Evolutionary conservation across 1,140 invertebrate genomes (phyloP).

Genomic region (Hycleus cichorii): DNA sequence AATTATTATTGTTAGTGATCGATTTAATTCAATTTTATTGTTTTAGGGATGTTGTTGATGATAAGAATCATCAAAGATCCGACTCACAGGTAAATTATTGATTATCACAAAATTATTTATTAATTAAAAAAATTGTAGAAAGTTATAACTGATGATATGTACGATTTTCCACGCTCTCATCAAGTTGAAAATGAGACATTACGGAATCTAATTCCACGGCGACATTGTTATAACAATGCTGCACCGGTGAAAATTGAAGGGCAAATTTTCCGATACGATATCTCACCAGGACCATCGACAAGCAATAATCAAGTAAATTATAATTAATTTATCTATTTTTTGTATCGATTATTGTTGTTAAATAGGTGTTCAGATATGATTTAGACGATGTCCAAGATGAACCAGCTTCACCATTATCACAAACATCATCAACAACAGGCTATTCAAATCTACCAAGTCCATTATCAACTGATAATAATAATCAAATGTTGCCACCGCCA

Average conservation of each 20-base stretch:
- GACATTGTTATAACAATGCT: slow-evolving; percentile 67
- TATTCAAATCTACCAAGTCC: slow-evolving; percentile 56
- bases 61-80: neutral
- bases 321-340: neutral
- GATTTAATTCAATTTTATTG: neutral
- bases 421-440: slow-evolving; percentile 44
- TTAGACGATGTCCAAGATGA: slow-evolving; percentile 43
- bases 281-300: slow-evolving; percentile 34
- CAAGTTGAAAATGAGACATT: slow-evolving; percentile 34
- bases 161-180: slow-evolving; percentile 63
- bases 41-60: neutral
- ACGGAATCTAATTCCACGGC: slow-evolving; percentile 28
- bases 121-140: neutral
- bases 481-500: slow-evolving; percentile 53
- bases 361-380: slow-evolving; percentile 51
- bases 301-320: slow-evolving; percentile 26
- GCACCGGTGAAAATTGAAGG: slow-evolving; percentile 52
- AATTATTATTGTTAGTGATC: no score
- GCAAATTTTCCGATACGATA: slow-evolving; percentile 50
- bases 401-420: slow-evolving; percentile 50
- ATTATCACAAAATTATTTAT: neutral
- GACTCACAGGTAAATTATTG: neutral
- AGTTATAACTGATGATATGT: slow-evolving; percentile 52
- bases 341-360: neutral
- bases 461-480: slow-evolving; percentile 37